Evolutionary conservation across 2,113 vertebrate species (phyloP).

Genomic region (Oncorhynchus masou): DNA sequence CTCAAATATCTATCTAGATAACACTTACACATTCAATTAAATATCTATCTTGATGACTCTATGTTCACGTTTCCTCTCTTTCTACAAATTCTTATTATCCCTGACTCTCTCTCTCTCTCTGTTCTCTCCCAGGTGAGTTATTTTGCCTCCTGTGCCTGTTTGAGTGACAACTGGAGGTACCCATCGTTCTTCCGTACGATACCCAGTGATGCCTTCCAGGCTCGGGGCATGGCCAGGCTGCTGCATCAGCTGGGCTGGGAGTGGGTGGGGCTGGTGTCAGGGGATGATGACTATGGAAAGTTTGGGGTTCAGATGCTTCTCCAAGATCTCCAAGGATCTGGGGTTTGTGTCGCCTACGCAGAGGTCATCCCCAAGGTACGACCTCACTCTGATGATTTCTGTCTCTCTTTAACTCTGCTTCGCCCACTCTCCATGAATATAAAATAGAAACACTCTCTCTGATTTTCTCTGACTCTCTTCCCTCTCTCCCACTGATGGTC

Average conservation of each 20-base stretch:
- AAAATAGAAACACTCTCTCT: neutral
- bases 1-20: neutral
- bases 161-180: slow-evolving; percentile 47
- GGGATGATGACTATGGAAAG: slow-evolving; percentile 59
- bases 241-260: slow-evolving; percentile 53
- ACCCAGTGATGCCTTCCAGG: slow-evolving; percentile 61
- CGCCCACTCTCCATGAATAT: neutral
- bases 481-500: neutral
- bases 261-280: slow-evolving; percentile 58
- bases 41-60: neutral
- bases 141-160: slow-evolving; percentile 54
- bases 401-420: neutral
- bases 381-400: neutral
- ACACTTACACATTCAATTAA: too few relatives aligned
- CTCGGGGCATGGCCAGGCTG: slow-evolving; percentile 49
- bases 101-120: neutral
- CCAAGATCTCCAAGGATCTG: slow-evolving; percentile 44
- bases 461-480: neutral
- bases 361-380: slow-evolving; percentile 52
- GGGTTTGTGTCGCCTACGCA: slow-evolving; percentile 53
- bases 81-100: neutral
- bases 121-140: slow-evolving; percentile 51
- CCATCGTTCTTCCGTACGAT: slow-evolving; percentile 54
- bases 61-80: neutral
- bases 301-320: slow-evolving; percentile 56